These are phyloP conservation scores for Drosophila melanogaster DNA, from an alignment of 1,140 invertebrate species.

Conservation along the genomic window DNA sequence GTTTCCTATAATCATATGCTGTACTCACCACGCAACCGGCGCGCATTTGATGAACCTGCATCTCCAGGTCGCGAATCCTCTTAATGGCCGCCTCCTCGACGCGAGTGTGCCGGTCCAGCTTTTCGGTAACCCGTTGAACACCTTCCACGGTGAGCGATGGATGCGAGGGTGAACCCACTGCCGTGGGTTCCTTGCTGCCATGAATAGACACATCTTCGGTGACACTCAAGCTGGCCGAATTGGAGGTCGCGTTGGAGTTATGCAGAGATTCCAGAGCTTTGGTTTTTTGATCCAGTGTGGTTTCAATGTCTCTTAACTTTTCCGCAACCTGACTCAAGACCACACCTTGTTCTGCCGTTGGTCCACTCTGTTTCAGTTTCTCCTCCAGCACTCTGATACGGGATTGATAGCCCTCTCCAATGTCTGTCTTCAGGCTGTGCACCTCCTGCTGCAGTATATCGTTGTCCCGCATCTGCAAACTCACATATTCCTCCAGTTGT, in stretches of 20 bases:
- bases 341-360: constrained; percentile 85
- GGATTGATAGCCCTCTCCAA: constrained; percentile 85
- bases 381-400: constrained; percentile 86
- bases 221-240: constrained; percentile 87
- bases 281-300: constrained; percentile 88
- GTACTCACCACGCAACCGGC: constrained; percentile 87
- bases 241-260: constrained; percentile 86
- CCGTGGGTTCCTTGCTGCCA: constrained; percentile 43
- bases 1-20: background rate
- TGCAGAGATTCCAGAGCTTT: constrained; percentile 89
- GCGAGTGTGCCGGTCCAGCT: constrained; percentile 87
- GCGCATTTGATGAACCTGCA: constrained; percentile 86
- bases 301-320: constrained; percentile 87
- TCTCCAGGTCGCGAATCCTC: constrained; percentile 90
- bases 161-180: constrained; percentile 58
- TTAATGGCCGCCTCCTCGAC: constrained; percentile 91
- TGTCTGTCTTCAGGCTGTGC: constrained; percentile 85
- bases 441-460: constrained; percentile 86
- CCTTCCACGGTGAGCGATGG: constrained; percentile 86
- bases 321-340: constrained; percentile 71
- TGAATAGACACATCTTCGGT: constrained; percentile 92
- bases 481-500: constrained; percentile 85
- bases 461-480: constrained; percentile 86
- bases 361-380: constrained; percentile 86
- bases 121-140: constrained; percentile 88